These are phyloP conservation scores for Pampusana beccarii DNA, from an alignment of 2,113 vertebrate genomes.

Conservation along the genomic window DNA sequence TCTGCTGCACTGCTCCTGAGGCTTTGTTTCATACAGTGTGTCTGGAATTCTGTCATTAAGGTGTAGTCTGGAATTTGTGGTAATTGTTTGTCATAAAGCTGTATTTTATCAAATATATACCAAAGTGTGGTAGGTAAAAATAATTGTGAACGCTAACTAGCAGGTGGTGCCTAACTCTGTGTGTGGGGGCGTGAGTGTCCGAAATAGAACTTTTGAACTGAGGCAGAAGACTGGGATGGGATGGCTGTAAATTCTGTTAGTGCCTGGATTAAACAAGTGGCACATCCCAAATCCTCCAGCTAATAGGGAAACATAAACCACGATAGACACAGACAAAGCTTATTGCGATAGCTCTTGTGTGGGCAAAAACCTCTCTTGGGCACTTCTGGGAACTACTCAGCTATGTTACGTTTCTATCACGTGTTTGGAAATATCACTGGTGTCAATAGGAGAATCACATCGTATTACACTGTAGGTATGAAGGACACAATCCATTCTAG, in stretches of 20 bases:
- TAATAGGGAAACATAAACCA: neutral
- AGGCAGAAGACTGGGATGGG: neutral
- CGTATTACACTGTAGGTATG: neutral
- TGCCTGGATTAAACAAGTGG: neutral
- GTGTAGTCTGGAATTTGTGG: neutral
- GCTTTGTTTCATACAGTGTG: neutral
- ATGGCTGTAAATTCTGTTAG: neutral
- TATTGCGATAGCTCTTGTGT: neutral
- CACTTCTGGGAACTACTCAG: neutral
- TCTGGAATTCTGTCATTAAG: neutral
- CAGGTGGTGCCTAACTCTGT: neutral
- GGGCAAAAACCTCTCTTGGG: neutral
- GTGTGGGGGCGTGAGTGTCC: neutral
- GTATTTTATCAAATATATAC: neutral
- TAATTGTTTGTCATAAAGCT: neutral
- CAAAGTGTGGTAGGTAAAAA: neutral
- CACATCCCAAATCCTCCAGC: neutral
- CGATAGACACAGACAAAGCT: neutral
- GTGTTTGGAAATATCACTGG: neutral
- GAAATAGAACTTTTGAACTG: neutral
- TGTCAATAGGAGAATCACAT: neutral
- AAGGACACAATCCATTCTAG: neutral
- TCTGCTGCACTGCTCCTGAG: neutral
- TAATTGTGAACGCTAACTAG: accelerated
- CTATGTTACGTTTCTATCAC: neutral